Evolutionary conservation across 2,797 vertebrate genomes (phyloP), one percentile per base, ranked within the genome.

Genomic region (Melanogrammus aeglefinus): DNA sequence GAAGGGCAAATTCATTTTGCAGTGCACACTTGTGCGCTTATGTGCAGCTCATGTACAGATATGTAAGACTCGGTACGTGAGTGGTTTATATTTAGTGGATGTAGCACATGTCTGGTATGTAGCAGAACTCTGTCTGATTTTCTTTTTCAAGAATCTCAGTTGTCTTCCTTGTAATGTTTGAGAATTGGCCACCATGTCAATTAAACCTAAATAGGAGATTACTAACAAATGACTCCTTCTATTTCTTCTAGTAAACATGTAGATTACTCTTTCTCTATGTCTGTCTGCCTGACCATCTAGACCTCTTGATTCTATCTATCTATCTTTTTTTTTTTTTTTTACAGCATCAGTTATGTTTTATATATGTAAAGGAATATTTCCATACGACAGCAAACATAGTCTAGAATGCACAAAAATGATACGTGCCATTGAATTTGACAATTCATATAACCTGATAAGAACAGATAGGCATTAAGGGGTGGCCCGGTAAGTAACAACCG

Each of bases 51-150:
- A 83, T 74, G 69, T 80, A 74, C 80, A 31, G 33, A 72, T 33
- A 84, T 70, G 79, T 74, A 24, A 21, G 71, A 75, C 79, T 77
- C 81, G 74, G 79, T 74, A 76, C 41, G 75, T 24, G 72, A 80
- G 57, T 80, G 76, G 75, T 79, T 82, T 18, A 35, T 70, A 80
- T 77, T 73, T 77, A 69, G 75, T 83, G 79, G 81, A 90, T 91
- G 90, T 90, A 92, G 89, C 90, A 83, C 84, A 82, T 35, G 73
- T 80, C 75, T 80, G 76, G 77, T 80, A 90, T 91, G 92, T 93
- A 93, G 92, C 91, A 88, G 85, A 79, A 83, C 79, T 35, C 75
- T 38, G 78, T 73, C 76, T 24, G 79, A 80, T 14, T 44, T 16
- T 74, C 31, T 33, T 74, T 74, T 8, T 74, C 44, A 27, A 77